Conservation (phyloP, 1,140 invertebrate species). For the Dendroctonus valens region DNA sequence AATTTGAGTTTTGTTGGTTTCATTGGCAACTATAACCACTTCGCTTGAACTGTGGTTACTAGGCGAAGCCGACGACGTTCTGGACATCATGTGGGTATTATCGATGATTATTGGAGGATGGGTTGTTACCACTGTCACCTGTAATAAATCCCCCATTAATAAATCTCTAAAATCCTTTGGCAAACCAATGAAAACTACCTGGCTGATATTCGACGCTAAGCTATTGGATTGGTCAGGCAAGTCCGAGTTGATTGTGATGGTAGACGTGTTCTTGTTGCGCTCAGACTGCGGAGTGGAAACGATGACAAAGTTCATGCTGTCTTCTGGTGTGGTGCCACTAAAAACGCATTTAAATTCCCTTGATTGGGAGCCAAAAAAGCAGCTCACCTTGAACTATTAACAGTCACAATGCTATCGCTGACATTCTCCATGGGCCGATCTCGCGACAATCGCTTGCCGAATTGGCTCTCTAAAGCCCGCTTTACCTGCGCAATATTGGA, state of each 20-base stretch:
- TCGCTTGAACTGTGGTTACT: constrained; percentile 54
- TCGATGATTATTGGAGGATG: constrained; percentile 75
- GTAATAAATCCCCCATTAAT: constrained; percentile 23
- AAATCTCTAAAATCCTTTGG: constrained; percentile 22
- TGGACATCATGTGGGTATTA: constrained; percentile 44
- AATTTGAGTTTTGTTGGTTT: constrained; percentile 66
- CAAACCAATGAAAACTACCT: constrained; percentile 47
- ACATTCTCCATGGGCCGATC: constrained; percentile 24
- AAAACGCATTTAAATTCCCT: constrained; percentile 5
- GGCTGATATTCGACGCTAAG: constrained; percentile 66
- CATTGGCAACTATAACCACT: constrained; percentile 75
- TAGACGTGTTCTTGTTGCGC: constrained; percentile 54
- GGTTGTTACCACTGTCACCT: constrained; percentile 75
- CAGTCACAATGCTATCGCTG: constrained; percentile 36
- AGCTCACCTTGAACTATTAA: constrained; percentile 34
- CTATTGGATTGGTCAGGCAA: constrained; percentile 64
- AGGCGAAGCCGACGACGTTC: constrained; percentile 49
- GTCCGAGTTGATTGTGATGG: constrained; percentile 59
- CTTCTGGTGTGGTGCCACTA: constrained; percentile 35
- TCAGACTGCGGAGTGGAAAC: constrained; percentile 38
- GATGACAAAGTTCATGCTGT: constrained; percentile 39
- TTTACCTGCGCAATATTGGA: constrained; percentile 35
- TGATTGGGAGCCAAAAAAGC: background rate
- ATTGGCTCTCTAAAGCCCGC: constrained; percentile 34
- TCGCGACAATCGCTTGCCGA: constrained; percentile 31